These are phyloP conservation scores for Zaprionus davidi DNA, from an alignment of 1,140 invertebrate species.

Conservation along the genomic window DNA sequence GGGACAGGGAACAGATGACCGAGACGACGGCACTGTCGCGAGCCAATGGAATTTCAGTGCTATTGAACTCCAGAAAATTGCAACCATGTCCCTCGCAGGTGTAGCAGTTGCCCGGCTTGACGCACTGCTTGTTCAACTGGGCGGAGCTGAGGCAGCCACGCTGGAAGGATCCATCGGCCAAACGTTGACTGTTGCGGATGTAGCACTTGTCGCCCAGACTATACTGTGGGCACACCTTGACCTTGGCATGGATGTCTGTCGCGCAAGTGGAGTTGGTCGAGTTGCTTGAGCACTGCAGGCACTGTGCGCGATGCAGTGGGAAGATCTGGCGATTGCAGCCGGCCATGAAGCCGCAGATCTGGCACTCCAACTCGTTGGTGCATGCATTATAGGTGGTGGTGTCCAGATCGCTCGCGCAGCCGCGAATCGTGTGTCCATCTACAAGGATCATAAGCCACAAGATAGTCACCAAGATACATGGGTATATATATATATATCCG, in stretches of 20 bases:
- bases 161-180: slow-evolving; percentile 64
- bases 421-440: slow-evolving; percentile 78
- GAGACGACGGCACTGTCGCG: slow-evolving; percentile 58
- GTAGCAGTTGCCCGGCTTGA: slow-evolving; percentile 65
- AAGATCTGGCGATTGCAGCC: slow-evolving; percentile 76
- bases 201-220: slow-evolving; percentile 75
- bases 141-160: slow-evolving; percentile 74
- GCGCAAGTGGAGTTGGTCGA: slow-evolving; percentile 62
- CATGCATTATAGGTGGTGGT: slow-evolving; percentile 54
- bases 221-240: slow-evolving; percentile 66
- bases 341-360: slow-evolving; percentile 59
- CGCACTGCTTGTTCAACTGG: slow-evolving; percentile 65
- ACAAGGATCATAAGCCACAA: neutral
- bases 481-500: too few species aligned
- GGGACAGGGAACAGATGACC: slow-evolving; percentile 34
- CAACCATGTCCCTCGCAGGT: slow-evolving; percentile 73
- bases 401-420: slow-evolving; percentile 69
- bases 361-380: slow-evolving; percentile 76
- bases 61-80: slow-evolving; percentile 61
- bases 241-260: slow-evolving; percentile 45
- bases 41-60: slow-evolving; percentile 64
- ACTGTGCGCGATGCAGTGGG: slow-evolving; percentile 61
- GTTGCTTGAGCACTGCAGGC: slow-evolving; percentile 74
- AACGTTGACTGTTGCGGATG: slow-evolving; percentile 69
- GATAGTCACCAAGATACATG: neutral